A percentile compares a stretch with the other conserved stretches of the same genome.
Conservation (phyloP, 1,140 invertebrate species). For the Akabosia matsudoensis region DNA sequence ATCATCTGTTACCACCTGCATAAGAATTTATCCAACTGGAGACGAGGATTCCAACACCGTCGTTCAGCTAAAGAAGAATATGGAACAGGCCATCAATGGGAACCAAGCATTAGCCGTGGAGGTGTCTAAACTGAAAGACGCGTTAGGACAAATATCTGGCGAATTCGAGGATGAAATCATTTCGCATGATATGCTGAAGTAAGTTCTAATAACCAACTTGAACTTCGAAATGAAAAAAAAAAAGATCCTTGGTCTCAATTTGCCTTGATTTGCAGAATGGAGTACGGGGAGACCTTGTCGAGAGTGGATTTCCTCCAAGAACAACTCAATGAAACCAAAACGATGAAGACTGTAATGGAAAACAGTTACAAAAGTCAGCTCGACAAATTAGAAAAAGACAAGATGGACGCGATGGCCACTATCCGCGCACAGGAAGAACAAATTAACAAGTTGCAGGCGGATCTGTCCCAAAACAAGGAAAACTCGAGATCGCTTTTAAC, state of each 20-base stretch:
- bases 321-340: background rate
- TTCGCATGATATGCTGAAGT: slow-evolving; percentile 28
- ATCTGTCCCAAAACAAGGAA: background rate
- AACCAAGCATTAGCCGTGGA: background rate
- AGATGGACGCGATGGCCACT: background rate
- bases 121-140: background rate
- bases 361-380: background rate
- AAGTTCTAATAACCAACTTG: background rate
- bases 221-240: background rate
- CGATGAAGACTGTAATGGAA: background rate
- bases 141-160: background rate
- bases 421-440: background rate
- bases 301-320: background rate
- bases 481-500: background rate
- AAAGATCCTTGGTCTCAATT: background rate
- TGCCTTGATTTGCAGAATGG: slow-evolving; percentile 4
- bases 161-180: slow-evolving; percentile 15
- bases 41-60: slow-evolving; percentile 18
- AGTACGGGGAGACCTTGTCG: slow-evolving; percentile 23
- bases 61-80: background rate
- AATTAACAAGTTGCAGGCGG: background rate
- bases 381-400: background rate
- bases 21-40: slow-evolving; percentile 15
- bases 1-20: background rate
- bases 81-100: background rate